These are phyloP conservation scores for Syncerus caffer DNA, from an alignment of 2,797 vertebrate genomes.

Conservation along the genomic window DNA sequence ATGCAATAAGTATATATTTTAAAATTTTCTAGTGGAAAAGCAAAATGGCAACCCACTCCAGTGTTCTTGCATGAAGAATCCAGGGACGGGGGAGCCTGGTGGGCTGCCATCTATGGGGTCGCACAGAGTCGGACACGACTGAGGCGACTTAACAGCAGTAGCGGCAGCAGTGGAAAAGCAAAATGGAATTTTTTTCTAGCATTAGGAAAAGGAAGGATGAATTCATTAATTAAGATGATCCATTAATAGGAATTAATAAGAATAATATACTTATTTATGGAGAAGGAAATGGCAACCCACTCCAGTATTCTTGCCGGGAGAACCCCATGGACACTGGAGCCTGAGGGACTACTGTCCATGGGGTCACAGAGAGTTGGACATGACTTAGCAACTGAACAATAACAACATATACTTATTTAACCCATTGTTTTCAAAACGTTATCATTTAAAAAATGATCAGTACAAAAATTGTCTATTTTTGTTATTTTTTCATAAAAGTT, in stretches of 20 bases:
- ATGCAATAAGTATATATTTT: not conserved
- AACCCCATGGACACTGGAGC: not conserved
- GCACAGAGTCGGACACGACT: too few relatives aligned
- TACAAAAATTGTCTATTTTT: not conserved
- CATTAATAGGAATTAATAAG: not conserved
- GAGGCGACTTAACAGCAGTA: too few relatives aligned
- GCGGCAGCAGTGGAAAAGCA: not conserved
- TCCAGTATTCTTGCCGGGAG: not conserved
- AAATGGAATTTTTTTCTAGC: not conserved
- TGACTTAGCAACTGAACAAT: not conserved
- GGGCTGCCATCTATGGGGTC: too few relatives aligned
- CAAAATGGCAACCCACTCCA: not conserved
- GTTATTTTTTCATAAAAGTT: not conserved
- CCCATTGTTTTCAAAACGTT: not conserved
- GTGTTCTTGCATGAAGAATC: too few relatives aligned
- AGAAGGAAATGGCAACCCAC: not conserved
- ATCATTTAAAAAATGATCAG: not conserved
- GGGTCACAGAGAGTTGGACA: not conserved
- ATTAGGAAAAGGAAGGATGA: not conserved
- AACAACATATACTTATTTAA: not conserved
- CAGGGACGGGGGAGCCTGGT: too few relatives aligned
- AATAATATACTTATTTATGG: not conserved
- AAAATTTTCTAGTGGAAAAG: not conserved
- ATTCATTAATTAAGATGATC: not conserved
- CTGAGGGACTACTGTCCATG: accelerated